Conservation (phyloP, 2,797 vertebrate species). For the Serranus cabrilla region DNA sequence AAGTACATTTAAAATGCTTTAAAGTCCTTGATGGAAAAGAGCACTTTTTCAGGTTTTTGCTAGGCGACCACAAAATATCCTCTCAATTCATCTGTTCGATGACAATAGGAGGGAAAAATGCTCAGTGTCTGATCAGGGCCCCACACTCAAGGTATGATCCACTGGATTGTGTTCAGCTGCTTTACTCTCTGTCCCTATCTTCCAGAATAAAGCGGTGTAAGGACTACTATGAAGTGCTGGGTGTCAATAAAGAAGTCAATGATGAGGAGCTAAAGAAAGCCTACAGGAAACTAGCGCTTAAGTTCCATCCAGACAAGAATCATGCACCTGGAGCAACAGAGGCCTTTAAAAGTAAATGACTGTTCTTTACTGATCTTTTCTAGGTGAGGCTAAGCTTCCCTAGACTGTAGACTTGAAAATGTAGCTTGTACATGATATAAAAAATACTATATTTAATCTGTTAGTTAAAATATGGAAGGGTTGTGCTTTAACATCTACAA, state of each 20-base stretch:
- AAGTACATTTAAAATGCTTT: neutral
- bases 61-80: too few relatives aligned
- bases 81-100: too few relatives aligned
- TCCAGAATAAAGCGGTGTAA: constrained; percentile 97
- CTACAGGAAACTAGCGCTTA: constrained; percentile 96
- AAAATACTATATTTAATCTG: neutral
- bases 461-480: neutral
- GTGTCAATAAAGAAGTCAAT: constrained; percentile 91
- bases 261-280: constrained; percentile 98
- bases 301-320: constrained; percentile 99
- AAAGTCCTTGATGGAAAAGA: neutral
- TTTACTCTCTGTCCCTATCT: constrained; percentile 43
- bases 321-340: constrained; percentile 97
- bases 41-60: too few relatives aligned
- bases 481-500: neutral
- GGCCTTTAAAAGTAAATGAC: constrained; percentile 95
- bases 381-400: neutral
- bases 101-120: too few relatives aligned
- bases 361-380: neutral
- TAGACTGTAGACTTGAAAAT: neutral
- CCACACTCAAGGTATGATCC: too few relatives aligned
- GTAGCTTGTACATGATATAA: neutral
- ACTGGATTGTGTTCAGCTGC: too few relatives aligned
- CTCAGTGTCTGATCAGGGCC: too few relatives aligned
- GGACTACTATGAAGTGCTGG: constrained; percentile 97